Evolutionary conservation across 2,888 invertebrate genomes (phyloP).

Genomic region (Achlya flavicornis): DNA sequence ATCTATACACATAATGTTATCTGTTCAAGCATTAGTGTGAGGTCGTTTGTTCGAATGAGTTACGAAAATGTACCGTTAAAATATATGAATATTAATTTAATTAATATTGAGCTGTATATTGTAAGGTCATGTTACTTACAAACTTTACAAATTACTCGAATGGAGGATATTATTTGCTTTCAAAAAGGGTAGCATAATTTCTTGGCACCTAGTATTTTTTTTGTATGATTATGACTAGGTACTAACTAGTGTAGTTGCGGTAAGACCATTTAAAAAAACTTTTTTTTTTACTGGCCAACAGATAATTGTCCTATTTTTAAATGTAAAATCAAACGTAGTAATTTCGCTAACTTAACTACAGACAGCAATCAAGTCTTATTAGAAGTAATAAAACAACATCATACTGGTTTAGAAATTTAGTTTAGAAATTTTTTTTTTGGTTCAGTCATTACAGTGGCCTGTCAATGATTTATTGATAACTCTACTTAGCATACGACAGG

Average conservation of each 20-base stretch:
- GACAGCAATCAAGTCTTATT: slow-evolving; percentile 22
- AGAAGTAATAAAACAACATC: slow-evolving; percentile 29
- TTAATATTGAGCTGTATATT: not conserved
- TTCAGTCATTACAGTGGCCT: slow-evolving; percentile 24
- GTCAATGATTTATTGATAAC: slow-evolving; percentile 21
- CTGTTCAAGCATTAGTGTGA: slow-evolving; percentile 19
- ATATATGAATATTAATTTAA: not conserved
- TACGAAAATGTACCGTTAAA: not conserved
- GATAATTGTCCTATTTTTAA: too few species aligned
- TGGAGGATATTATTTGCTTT: too few species aligned
- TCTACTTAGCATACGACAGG: slow-evolving; percentile 16
- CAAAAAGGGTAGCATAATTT: too few species aligned
- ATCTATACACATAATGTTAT: slow-evolving; percentile 46
- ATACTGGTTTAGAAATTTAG: slow-evolving; percentile 20
- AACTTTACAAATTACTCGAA: too few species aligned
- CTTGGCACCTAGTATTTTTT: too few species aligned
- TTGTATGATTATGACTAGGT: too few species aligned
- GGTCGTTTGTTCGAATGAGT: not conserved
- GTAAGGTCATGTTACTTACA: not conserved
- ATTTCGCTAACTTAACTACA: not conserved
- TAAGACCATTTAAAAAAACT: too few species aligned
- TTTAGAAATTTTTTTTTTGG: too few species aligned
- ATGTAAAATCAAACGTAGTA: not conserved
- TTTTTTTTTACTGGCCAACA: too few species aligned
- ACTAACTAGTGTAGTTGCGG: too few species aligned